Evolutionary conservation across 2,113 vertebrate species (phyloP).

Genomic region (Triplophysa siluroides): DNA sequence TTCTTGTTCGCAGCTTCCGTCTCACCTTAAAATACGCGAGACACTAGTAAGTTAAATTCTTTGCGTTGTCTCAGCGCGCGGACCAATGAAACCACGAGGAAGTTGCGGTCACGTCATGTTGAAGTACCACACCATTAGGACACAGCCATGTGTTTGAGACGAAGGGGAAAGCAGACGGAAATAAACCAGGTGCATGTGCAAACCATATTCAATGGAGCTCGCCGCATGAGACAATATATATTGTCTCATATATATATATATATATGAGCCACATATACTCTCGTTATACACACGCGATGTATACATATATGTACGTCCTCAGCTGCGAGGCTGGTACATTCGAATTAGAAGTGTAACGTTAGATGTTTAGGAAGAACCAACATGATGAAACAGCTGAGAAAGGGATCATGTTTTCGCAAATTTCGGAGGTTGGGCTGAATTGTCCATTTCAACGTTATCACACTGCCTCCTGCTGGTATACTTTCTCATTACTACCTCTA

Average conservation of each 20-base stretch:
- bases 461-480: conserved; percentile 67
- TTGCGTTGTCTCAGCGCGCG: too few species aligned
- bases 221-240: neutral
- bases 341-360: conserved; percentile 5
- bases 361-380: conserved; percentile 14
- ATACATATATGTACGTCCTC: neutral
- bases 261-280: too few species aligned
- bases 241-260: too few species aligned
- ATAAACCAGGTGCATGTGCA: conserved; percentile 17
- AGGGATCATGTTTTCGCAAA: conserved; percentile 18
- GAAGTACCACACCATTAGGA: too few species aligned
- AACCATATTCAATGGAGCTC: conserved; percentile 22
- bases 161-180: neutral
- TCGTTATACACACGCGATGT: too few species aligned
- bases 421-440: neutral
- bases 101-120: too few species aligned
- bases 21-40: too few species aligned
- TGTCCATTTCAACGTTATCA: conserved; percentile 51
- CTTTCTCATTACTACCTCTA: conserved; percentile 33
- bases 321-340: neutral
- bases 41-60: too few species aligned
- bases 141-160: neutral
- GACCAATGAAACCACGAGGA: too few species aligned
- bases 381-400: conserved; percentile 6
- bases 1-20: too few species aligned